These are phyloP conservation scores for Gastracanthus pulcherrimus DNA, from an alignment of 2,888 invertebrate species.

Conservation along the genomic window DNA sequence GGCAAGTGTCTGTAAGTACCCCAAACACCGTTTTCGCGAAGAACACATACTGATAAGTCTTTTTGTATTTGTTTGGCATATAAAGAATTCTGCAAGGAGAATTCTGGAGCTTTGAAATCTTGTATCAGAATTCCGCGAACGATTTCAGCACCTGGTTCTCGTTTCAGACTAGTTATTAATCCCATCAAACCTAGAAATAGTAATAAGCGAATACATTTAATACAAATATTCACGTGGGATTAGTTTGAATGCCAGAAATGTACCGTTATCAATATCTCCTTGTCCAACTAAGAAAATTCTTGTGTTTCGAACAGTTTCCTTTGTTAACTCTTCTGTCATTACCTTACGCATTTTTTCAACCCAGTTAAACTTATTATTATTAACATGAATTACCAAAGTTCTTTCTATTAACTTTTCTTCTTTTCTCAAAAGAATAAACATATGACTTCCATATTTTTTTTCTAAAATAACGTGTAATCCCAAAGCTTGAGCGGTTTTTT, in stretches of 20 bases:
- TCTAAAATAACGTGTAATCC: constrained; percentile 28
- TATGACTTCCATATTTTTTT: constrained; percentile 25
- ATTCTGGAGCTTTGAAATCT: constrained; percentile 81
- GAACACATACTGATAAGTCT: constrained; percentile 89
- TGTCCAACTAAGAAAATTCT: constrained; percentile 84
- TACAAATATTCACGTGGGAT: too few species aligned
- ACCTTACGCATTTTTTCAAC: constrained; percentile 70
- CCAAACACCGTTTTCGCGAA: constrained; percentile 80
- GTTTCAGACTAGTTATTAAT: constrained; percentile 90
- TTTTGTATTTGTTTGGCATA: constrained; percentile 84
- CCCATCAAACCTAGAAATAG: constrained; percentile 87
- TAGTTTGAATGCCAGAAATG: too few species aligned
- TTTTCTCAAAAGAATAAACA: constrained; percentile 63
- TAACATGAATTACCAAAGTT: constrained; percentile 63
- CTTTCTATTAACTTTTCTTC: constrained; percentile 64
- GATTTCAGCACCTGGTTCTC: constrained; percentile 84
- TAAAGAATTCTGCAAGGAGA: constrained; percentile 82
- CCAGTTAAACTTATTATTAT: constrained; percentile 74
- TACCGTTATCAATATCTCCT: constrained; percentile 81
- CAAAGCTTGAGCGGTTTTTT: constrained; percentile 79
- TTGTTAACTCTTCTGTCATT: constrained; percentile 73
- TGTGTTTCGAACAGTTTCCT: constrained; percentile 77
- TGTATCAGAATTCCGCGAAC: constrained; percentile 82
- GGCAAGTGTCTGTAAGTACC: constrained; percentile 91
- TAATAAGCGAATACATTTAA: too few species aligned